phyloP scores from a whole-genome alignment of 2,113 vertebrate species.

The Okapia johnstoni region DNA sequence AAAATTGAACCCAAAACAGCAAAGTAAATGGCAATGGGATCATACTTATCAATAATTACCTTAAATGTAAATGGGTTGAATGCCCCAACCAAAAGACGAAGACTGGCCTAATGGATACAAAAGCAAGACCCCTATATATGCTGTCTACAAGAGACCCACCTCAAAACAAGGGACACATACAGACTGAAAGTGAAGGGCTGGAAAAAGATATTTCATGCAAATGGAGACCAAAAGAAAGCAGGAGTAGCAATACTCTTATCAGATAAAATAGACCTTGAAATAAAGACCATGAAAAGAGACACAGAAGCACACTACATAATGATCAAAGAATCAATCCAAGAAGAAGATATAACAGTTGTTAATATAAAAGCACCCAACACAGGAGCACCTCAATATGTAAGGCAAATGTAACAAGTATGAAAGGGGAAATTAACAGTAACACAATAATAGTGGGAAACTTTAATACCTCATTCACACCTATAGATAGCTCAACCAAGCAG shows the following conservation, averaged over 20 bases:
- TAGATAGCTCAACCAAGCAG: background rate
- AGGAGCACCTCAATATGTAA: background rate
- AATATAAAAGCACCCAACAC: background rate
- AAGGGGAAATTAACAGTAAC: background rate
- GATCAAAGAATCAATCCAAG: background rate
- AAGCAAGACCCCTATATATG: background rate
- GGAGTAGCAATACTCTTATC: background rate
- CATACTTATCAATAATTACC: background rate
- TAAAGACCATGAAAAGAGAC: background rate
- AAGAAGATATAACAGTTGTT: background rate
- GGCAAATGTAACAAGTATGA: background rate
- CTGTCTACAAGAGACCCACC: background rate
- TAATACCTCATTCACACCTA: background rate
- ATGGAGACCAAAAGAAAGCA: background rate
- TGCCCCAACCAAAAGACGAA: background rate
- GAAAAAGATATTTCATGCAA: background rate
- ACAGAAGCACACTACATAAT: background rate
- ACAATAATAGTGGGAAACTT: background rate
- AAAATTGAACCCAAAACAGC: background rate
- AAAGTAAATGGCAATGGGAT: background rate
- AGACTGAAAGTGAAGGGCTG: background rate
- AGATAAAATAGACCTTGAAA: background rate
- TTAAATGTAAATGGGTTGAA: background rate
- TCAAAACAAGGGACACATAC: background rate
- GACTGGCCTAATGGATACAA: background rate